Evolutionary conservation across 2,113 vertebrate genomes (phyloP).

Genomic region (Xiphorhynchus elegans): DNA sequence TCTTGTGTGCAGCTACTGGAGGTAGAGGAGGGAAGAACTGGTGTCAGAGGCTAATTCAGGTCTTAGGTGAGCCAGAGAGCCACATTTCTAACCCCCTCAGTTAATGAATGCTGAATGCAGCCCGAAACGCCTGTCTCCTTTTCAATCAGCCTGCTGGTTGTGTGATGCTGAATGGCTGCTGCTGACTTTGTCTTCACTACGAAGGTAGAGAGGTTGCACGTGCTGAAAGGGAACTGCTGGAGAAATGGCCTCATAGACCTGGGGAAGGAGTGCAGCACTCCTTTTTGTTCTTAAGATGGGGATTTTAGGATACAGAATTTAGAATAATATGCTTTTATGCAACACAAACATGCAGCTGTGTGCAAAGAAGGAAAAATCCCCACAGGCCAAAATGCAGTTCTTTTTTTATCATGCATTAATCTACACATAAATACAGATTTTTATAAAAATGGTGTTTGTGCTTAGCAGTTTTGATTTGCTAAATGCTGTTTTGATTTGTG

Average conservation of each 20-base stretch:
- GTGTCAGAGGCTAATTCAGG: neutral
- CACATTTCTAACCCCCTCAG: neutral
- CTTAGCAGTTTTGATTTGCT: neutral
- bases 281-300: neutral
- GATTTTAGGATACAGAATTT: neutral
- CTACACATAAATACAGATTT: neutral
- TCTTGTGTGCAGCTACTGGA: neutral
- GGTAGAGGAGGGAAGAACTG: neutral
- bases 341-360: neutral
- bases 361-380: neutral
- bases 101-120: neutral
- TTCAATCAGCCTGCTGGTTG: neutral
- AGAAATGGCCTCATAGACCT: neutral
- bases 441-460: neutral
- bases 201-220: neutral
- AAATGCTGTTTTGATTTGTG: neutral
- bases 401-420: neutral
- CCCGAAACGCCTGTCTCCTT: neutral
- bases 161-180: neutral
- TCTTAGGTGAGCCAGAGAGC: neutral
- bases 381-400: neutral
- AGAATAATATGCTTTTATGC: neutral
- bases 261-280: neutral
- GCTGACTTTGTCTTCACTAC: neutral
- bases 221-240: neutral